phyloP scores from a whole-genome alignment of 2,888 invertebrate species.

The Pardosa pseudoannulata region DNA sequence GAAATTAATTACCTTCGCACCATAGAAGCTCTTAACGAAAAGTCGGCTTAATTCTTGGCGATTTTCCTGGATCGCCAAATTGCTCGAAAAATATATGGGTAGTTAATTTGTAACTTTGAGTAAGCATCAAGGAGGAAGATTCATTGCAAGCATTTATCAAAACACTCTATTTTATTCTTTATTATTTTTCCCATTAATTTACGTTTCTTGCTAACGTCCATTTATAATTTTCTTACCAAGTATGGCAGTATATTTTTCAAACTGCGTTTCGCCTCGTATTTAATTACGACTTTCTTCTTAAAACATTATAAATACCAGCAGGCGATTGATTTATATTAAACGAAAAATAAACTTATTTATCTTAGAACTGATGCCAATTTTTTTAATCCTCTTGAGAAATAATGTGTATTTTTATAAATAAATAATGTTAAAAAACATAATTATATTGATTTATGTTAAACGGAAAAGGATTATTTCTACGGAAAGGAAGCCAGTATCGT shows the following conservation, averaged over 20 bases:
- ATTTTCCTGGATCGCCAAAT: conserved; percentile 4
- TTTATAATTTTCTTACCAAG: background rate
- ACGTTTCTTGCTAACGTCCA: background rate
- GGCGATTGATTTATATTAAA: too few species aligned
- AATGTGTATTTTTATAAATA: too few species aligned
- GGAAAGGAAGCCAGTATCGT: too few species aligned
- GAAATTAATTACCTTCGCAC: conserved; percentile 57
- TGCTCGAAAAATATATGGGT: background rate
- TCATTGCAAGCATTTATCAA: conserved; percentile 4
- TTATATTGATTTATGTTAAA: too few species aligned
- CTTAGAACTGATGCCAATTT: too few species aligned
- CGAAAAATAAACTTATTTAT: too few species aligned
- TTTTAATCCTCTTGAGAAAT: too few species aligned
- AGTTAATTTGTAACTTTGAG: conserved; percentile 8
- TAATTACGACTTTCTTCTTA: background rate
- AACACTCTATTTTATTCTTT: background rate
- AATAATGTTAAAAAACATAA: too few species aligned
- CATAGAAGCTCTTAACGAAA: background rate
- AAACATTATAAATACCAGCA: background rate
- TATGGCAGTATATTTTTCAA: background rate
- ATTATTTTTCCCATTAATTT: conserved; percentile 11
- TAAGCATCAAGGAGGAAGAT: conserved; percentile 2
- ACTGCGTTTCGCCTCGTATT: background rate
- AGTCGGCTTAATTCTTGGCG: conserved; percentile 15
- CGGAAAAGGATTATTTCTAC: too few species aligned